Evolutionary conservation across 1,140 invertebrate genomes (phyloP).

Genomic region (Drosophila paulistorum): DNA sequence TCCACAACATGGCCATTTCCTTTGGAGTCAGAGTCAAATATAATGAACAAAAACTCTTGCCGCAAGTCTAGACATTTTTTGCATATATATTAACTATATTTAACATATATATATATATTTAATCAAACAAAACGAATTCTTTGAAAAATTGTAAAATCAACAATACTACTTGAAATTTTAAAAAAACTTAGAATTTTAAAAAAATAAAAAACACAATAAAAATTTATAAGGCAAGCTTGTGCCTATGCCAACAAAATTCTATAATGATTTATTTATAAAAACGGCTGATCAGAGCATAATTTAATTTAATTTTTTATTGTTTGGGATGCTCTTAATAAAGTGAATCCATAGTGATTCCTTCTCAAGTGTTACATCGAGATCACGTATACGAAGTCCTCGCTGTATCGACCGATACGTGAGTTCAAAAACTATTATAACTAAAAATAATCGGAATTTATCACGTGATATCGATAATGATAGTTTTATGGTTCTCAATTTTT

Average conservation of each 20-base stretch:
- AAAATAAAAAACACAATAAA: conserved; percentile 35
- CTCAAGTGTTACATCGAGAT: no score
- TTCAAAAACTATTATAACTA: no score
- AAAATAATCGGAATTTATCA: background rate
- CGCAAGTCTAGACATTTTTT: conserved; percentile 53
- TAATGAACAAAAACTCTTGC: conserved; percentile 42
- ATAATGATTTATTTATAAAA: no score
- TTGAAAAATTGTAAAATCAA: conserved; percentile 66
- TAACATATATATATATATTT: conserved; percentile 53
- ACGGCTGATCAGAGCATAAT: no score
- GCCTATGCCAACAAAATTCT: conserved; percentile 61
- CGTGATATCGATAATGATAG: background rate
- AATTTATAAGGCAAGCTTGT: conserved; percentile 68
- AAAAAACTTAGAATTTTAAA: conserved; percentile 66
- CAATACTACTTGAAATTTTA: conserved; percentile 68
- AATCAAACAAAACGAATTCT: conserved; percentile 57
- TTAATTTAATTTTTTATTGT: no score
- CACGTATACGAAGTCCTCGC: no score
- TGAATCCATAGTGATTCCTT: no score
- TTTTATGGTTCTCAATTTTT: background rate
- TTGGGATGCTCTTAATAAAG: no score
- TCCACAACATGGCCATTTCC: conserved; percentile 32
- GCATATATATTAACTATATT: conserved; percentile 37
- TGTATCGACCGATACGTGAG: no score
- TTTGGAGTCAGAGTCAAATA: conserved; percentile 44